Evolutionary conservation across 2,888 invertebrate species (phyloP), one percentile per base, ranked within the genome.

Genomic region (Coenonympha glycerion): DNA sequence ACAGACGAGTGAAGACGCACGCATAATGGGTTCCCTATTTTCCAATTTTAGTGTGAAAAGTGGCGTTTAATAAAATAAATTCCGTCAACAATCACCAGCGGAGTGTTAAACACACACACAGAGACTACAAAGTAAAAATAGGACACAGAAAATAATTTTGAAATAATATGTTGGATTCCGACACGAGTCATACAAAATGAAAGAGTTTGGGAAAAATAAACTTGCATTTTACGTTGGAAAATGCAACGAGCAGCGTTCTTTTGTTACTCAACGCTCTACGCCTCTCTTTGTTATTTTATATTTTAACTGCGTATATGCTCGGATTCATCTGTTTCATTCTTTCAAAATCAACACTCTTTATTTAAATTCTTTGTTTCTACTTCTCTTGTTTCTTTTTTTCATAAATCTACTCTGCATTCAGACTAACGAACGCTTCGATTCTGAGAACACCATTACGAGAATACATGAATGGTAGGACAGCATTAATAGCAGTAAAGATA

Each of bases 171-270:
- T 63, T 57, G 64, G 60, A 62, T 63, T 63, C 65, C 64, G 59
- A 63, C 63, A 61, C 64, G 63, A 62, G 63, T 62, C 63, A 57
- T 64, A 63, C 62, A 59, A 65, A 67, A 67, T 63, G 62, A 65
- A 65, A 65, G 63, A 63, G 58, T 61, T 59, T 58, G 58, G 58
- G 56, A 55, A 65, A 59, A 62, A 64, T 62, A 63, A 59, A 61
- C 63, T 64, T 59, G 61, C 63, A 63, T 63, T 64, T 63, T 60
- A 62, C 63, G 64, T 61, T 60, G 61, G 61, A 64, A 65, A 64
- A 64, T 64, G 60, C 64, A 61, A 59, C 60, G 60, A 59, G 60
- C 61, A 55, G 56, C 56, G 61, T 56, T 62, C 60, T 62, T 61
- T 65, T 61, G 59, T 63, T 64, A 57, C 53, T 55, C 59, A 55